Conservation (phyloP, 2,113 vertebrate species). For the Sinosuthora webbiana region DNA sequence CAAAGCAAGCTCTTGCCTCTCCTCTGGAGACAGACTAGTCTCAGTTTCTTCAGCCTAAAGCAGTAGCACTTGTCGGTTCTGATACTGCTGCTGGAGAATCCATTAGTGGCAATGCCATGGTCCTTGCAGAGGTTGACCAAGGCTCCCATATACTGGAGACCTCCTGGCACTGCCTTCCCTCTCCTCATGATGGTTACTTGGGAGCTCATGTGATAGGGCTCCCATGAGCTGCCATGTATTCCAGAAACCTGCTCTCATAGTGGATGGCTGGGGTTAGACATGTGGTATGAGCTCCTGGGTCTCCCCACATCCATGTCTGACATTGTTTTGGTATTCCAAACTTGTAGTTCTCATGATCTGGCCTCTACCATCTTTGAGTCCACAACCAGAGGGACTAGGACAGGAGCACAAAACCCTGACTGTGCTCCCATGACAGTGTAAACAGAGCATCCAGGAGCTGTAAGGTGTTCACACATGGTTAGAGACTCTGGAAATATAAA, state of each 20-base stretch:
- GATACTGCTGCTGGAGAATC: background rate
- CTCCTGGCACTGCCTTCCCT: background rate
- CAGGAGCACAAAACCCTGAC: background rate
- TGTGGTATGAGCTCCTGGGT: background rate
- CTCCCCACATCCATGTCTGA: background rate
- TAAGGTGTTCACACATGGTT: background rate
- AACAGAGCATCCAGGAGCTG: background rate
- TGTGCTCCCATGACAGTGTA: background rate
- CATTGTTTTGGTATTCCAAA: accelerated
- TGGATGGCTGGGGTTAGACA: accelerated
- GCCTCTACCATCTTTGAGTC: background rate
- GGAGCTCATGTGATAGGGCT: background rate
- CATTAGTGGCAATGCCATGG: background rate
- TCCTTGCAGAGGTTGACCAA: background rate
- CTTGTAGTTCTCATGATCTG: background rate
- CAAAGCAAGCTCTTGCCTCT: background rate
- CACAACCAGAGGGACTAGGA: background rate
- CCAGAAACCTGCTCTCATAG: background rate
- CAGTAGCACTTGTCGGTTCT: background rate
- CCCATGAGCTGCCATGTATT: background rate
- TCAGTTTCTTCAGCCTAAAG: background rate
- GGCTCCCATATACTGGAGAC: background rate
- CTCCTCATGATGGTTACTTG: background rate
- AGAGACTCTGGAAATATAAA: background rate
- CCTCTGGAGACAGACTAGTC: background rate